Percentiles rank a stretch among this genome's conserved stretches.
Conservation (phyloP, 2,113 vertebrate genomes). For the Passer domesticus region DNA sequence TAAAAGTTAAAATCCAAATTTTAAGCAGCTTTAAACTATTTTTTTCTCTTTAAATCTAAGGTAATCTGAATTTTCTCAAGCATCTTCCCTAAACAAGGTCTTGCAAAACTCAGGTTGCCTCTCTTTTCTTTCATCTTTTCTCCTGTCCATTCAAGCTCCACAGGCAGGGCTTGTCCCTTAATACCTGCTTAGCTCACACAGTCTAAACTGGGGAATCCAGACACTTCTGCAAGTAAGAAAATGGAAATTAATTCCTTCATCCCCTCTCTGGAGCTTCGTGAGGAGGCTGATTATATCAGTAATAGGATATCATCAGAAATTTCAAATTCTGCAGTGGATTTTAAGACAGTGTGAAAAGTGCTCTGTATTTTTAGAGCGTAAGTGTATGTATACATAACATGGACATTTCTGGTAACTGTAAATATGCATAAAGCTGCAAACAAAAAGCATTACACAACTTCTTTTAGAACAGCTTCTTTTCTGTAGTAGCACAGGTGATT, state of each 20-base stretch:
- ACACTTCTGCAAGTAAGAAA: background rate
- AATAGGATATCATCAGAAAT: background rate
- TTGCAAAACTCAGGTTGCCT: background rate
- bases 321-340: background rate
- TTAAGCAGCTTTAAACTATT: background rate
- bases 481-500: background rate
- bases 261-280: background rate
- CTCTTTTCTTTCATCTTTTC: background rate
- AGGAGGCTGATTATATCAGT: background rate
- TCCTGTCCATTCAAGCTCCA: background rate
- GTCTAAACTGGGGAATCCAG: background rate
- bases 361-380: background rate
- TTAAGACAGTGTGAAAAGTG: background rate
- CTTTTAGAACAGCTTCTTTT: background rate
- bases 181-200: background rate
- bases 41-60: background rate
- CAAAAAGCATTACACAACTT: background rate
- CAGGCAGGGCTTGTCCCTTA: background rate
- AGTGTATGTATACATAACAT: background rate
- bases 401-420: background rate
- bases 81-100: background rate
- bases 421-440: background rate
- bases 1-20: background rate
- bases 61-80: background rate
- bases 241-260: background rate